These are phyloP conservation scores for Dermolepida albohirtum DNA, from an alignment of 2,888 invertebrate genomes.

Conservation along the genomic window DNA sequence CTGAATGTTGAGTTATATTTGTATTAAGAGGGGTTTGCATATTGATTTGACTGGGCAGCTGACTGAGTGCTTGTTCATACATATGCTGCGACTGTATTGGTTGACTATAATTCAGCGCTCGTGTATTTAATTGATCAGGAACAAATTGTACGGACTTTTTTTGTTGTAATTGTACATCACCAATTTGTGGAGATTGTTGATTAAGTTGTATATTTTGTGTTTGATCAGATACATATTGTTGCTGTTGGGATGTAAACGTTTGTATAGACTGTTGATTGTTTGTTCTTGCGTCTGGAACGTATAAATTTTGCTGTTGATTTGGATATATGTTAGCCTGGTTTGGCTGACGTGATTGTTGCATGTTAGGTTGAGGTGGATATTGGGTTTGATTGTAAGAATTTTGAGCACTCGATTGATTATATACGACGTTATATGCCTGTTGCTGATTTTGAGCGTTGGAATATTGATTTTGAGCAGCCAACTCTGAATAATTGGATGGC, in stretches of 20 bases:
- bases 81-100: constrained; percentile 2
- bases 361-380: not conserved
- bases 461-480: constrained; percentile 9
- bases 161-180: constrained; percentile 6
- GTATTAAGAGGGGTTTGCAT: not conserved
- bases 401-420: constrained; percentile 20
- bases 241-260: not conserved
- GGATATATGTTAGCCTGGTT: constrained; percentile 7
- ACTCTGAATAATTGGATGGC: no score
- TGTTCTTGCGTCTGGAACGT: not conserved
- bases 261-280: constrained; percentile 7
- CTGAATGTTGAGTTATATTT: no score
- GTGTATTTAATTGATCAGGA: constrained; percentile 1
- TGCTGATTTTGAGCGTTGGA: constrained; percentile 4
- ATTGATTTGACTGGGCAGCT: not conserved
- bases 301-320: constrained; percentile 1
- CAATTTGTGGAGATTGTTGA: not conserved
- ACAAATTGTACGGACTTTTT: constrained; percentile 18
- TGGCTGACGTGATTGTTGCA: constrained; percentile 2
- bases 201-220: not conserved
- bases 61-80: constrained; percentile 7
- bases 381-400: constrained; percentile 7
- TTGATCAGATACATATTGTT: constrained; percentile 20
- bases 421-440: constrained; percentile 4
- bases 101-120: constrained; percentile 12